Evolutionary conservation across 2,888 invertebrate genomes (phyloP), one percentile per base, ranked within the genome.

Genomic region (Operophtera brumata): DNA sequence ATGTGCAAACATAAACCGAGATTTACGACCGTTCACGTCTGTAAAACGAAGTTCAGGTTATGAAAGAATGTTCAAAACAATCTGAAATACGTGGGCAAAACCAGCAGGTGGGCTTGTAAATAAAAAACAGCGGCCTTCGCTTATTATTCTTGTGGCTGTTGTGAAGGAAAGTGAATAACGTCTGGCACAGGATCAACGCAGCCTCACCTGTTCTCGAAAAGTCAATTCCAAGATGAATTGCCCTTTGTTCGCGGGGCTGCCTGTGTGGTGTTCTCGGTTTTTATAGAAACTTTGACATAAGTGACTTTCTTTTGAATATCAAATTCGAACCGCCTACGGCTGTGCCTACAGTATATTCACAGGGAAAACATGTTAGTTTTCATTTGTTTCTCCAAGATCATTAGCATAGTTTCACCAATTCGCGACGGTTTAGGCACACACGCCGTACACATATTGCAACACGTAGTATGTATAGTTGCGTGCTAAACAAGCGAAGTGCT

Each of bases 131-230:
- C 74, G 80, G 70, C 81, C 80, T 85, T 82, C 79, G 73, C 66
- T 63, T 73, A 77, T 77, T 78, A 79, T 84, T 81, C 70, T 69
- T 68, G 68, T 76, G 68, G 70, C 65, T 70, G 73, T 73, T 75
- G 78, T 64, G 72, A 77, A 73, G 73, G 75, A 83, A 83, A 84
- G 81, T 81, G 80, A 82, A 81, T 75, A 54, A 56, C 75, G 72
- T 70, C 71, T 69, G 67, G 73, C 54, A 73, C 68, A 75, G 62
- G 71, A 75, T 70, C 73, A 80, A 78, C 77, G 74, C 77, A 79
- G 78, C 75, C 80, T 81, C 84, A 86, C 82, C 80, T 85, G 85
- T 79, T 84, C 67, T 77, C 73, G 72, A 80, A 82, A 84, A 80
- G 78, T 74, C 81, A 78, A 81, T 83, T 83, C 71, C 69, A 77